Base-by-base conservation (phyloP, 1,140 invertebrate species). In the Cotesia typhae region DNA sequence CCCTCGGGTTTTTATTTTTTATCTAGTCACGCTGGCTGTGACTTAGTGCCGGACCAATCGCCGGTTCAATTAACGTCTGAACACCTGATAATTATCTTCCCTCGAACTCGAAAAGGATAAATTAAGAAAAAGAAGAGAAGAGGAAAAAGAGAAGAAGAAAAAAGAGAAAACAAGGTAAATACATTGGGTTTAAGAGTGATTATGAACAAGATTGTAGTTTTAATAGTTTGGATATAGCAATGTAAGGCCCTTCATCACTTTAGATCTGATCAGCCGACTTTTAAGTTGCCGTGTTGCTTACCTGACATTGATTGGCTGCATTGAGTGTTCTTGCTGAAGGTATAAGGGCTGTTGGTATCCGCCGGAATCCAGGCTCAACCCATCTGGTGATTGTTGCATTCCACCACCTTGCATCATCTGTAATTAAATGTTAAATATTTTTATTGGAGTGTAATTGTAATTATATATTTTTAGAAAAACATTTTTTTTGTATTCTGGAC, bases 261-360 rank as follows among this genome's bases (percentile, higher is more conserved):
- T 41, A 12, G 51, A 53, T 52, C 65, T 67, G 65, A 67, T 67
- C 65, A 28, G 28, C 41, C 41, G 47, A 1, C 41, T 10, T 47
- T 47, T 47, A 47, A 66, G 5, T 36, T 52, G 41, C 14, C 37
- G 5, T 38, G 12, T 12, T 41, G 10, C 76, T 80, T 74, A 88
- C 87, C 82, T 84, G 74, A 86, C 85, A 71, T 81, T 85, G 74
- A 87, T 86, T 59, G 82, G 76, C 74, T 88, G 86, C 82, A 88
- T 86, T 41, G 86, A 79, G 76, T 88, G 86, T 67, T 87, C 86
- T 73, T 88, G 86, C 47, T 87, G 87, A 67, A 92, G 84, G 78
- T 92, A 92, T 28, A 92, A 82, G 28, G 91, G 90, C 81, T 92
- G 91, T 77, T 92, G 92, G 84, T 92, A 92, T 14, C 88, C 88